Conservation (phyloP, 2,797 vertebrate genomes). For the Poecilia velifera region DNA sequence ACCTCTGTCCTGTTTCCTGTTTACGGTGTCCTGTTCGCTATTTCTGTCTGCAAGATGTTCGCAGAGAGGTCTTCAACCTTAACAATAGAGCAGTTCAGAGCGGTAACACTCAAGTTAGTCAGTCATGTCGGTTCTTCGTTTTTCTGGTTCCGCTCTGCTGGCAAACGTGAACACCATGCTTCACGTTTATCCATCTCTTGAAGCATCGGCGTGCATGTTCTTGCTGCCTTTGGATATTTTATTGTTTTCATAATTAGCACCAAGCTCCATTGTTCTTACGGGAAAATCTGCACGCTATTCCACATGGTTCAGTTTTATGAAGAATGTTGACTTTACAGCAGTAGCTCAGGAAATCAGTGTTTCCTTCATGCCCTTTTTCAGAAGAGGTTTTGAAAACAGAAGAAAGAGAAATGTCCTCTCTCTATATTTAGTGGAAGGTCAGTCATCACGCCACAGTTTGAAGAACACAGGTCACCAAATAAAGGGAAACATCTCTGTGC, state of each 20-base stretch:
- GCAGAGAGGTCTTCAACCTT: conserved; percentile 40
- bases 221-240: background rate
- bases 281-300: background rate
- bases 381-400: conserved; percentile 19
- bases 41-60: conserved; percentile 57
- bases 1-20: conserved; percentile 80
- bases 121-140: background rate
- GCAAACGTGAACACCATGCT: background rate
- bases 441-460: conserved; percentile 40
- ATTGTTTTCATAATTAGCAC: background rate
- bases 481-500: conserved; percentile 48
- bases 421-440: conserved; percentile 48
- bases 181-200: background rate
- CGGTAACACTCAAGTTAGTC: conserved; percentile 11
- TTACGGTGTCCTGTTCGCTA: conserved; percentile 67
- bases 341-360: conserved; percentile 1
- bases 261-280: background rate
- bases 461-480: conserved; percentile 42
- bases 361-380: conserved; percentile 8
- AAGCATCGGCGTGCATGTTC: background rate
- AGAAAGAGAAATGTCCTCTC: conserved; percentile 21
- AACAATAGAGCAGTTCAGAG: conserved; percentile 51
- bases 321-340: background rate
- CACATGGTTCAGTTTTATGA: background rate
- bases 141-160: background rate